Conservation (phyloP, 2,113 vertebrate genomes). For the Amphilophus citrinellus region DNA sequence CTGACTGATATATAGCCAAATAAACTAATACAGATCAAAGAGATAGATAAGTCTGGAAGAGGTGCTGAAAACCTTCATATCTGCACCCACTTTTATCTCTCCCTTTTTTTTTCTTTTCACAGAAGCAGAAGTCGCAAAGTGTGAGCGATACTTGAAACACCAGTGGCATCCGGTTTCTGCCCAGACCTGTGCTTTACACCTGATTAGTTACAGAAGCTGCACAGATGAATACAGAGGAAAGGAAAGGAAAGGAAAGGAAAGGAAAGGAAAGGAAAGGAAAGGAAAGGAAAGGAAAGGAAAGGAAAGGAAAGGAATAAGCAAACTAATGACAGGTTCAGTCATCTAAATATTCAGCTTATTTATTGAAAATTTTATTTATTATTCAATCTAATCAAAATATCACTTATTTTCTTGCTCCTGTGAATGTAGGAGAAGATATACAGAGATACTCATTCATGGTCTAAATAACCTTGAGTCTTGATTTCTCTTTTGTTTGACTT, state of each 20-base stretch:
- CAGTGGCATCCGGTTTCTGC: conserved; percentile 69
- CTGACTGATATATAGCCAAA: conserved; percentile 77
- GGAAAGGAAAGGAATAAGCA: conserved; percentile 24
- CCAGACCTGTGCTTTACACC: conserved; percentile 57
- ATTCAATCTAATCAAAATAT: conserved; percentile 17
- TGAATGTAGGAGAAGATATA: conserved; percentile 15
- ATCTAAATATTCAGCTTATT: conserved; percentile 29
- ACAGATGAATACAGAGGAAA: conserved; percentile 61
- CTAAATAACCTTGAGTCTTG: not conserved
- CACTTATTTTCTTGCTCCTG: not conserved
- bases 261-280: conserved; percentile 40
- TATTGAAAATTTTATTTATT: not conserved
- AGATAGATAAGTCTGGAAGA: conserved; percentile 58
- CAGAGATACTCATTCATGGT: not conserved
- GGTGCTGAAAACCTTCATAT: conserved; percentile 34
- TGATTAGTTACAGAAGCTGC: conserved; percentile 72
- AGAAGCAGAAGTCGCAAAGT: conserved; percentile 67
- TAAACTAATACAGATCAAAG: conserved; percentile 78
- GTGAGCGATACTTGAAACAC: conserved; percentile 65
- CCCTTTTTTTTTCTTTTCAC: not conserved
- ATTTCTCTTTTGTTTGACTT: not conserved
- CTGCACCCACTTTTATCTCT: conserved; percentile 5
- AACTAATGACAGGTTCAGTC: conserved; percentile 53
- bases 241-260: conserved; percentile 33
- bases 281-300: conserved; percentile 52